Evolutionary conservation across 2,797 vertebrate genomes (phyloP).

Genomic region (Natrix natrix): DNA sequence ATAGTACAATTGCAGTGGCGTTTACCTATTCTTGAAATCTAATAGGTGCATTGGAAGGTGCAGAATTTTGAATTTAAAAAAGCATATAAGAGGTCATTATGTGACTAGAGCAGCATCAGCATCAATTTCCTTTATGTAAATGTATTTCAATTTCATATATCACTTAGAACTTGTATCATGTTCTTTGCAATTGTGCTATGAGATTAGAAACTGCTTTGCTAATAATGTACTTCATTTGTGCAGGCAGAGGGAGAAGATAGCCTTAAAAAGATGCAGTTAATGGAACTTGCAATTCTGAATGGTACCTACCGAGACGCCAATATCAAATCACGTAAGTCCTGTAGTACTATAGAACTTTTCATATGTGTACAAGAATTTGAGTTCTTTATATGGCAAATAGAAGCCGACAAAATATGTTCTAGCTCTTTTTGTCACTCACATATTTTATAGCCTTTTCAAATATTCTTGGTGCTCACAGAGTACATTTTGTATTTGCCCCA

Average conservation of each 20-base stretch:
- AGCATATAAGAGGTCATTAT: neutral
- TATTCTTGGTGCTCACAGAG: neutral
- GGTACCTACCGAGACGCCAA: constrained; percentile 99
- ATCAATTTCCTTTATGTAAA: neutral
- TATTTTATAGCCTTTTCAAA: neutral
- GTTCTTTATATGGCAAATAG: neutral
- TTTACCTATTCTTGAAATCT: neutral
- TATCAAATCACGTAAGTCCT: constrained; percentile 96
- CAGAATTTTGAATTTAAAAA: neutral
- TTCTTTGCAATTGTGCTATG: neutral
- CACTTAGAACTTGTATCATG: neutral
- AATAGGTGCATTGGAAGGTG: neutral
- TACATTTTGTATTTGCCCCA: neutral
- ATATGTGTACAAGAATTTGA: neutral
- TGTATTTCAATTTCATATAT: neutral
- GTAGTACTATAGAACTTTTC: constrained; percentile 26
- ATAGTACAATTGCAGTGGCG: neutral
- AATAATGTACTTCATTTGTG: constrained; percentile 37
- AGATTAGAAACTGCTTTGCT: neutral
- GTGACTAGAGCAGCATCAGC: neutral
- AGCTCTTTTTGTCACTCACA: neutral
- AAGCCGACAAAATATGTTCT: neutral
- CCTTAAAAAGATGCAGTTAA: constrained; percentile 99
- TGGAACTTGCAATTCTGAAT: constrained; percentile 98
- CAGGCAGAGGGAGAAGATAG: constrained; percentile 99